Conservation (phyloP, 1,140 invertebrate species). For the Ostrea denselamellosa region DNA sequence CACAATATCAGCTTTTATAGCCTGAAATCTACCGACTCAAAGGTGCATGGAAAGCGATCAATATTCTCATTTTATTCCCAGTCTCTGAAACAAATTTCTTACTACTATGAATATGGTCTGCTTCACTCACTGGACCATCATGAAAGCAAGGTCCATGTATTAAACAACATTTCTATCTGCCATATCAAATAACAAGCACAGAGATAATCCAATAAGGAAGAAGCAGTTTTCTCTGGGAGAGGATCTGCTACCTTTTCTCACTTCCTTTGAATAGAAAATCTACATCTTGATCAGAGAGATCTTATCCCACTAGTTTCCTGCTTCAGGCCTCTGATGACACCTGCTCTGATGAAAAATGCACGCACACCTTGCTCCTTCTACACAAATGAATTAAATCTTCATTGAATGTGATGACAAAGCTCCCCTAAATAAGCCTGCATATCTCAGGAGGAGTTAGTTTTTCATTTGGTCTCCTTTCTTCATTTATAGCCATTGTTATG, state of each 20-base stretch:
- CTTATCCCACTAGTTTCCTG: slow-evolving; percentile 6
- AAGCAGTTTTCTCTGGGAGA: not conserved
- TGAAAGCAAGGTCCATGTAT: not conserved
- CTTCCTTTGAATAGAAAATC: not conserved
- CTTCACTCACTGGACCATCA: not conserved
- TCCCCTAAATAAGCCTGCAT: not conserved
- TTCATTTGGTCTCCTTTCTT: not conserved
- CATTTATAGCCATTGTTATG: not conserved
- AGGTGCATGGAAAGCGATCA: slow-evolving; percentile 3
- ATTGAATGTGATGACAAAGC: not conserved
- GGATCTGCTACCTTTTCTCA: not conserved
- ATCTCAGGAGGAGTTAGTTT: not conserved
- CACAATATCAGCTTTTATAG: not conserved
- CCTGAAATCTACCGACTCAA: not conserved
- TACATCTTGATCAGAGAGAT: not conserved
- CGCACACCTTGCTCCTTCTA: slow-evolving; percentile 9
- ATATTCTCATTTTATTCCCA: not conserved
- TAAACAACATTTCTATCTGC: not conserved
- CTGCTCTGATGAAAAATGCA: not conserved
- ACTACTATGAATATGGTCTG: not conserved
- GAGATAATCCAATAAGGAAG: slow-evolving; percentile 16
- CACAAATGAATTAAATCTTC: slow-evolving; percentile 20
- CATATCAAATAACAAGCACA: slow-evolving; percentile 1
- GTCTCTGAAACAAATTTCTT: slow-evolving; percentile 20
- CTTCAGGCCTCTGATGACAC: not conserved